Evolutionary conservation across 2,797 vertebrate genomes (phyloP), one percentile per base, ranked within the genome.

Genomic region (Corythornis leucogaster): DNA sequence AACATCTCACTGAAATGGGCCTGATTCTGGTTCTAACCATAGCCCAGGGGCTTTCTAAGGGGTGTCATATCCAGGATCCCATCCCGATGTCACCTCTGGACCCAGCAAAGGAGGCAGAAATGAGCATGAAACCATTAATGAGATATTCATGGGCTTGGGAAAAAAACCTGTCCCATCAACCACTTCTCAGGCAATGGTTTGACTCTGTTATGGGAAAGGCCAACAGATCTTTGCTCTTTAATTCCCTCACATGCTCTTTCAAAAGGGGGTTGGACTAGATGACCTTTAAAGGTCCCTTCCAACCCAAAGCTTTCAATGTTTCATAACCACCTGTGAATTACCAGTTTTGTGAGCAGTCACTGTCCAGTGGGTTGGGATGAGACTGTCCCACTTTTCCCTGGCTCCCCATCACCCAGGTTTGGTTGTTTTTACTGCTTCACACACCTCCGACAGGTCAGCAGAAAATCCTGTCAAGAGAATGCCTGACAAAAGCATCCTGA

Each of bases 401-500:
- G 67, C 89, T 96, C 94, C 79, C 94, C 92, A 94, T 95, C 95
- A 96, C 93, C 97, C 84, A 80, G 57, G 63, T 95, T 95, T 92
- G 92, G 89, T 91, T 96, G 90, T 95, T 97, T 95, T 88, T 91
- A 45, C 54, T 21, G 88, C 87, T 96, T 87, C 95, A 21, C 87
- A 94, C 97, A 96, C 96, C 97, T 97, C 92, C 10, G 61, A 97
- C 42, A 69, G 96, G 94, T 88, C 97, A 78, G 91, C 89, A 93
- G 94, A 90, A 97, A 97, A 96, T 93, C 95, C 97, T 94, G 97
- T 96, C 97, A 94, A 53, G 96, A 75, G 92, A 91, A 95, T 3
- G 79, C 80, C 96, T 96, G 96, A 97, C 96, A 94, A 95, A 97
- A 97, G 95, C 91, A 6, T 95, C 96, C 97, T 96, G 92, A 96